These are phyloP conservation scores for Leptinotarsa defecta DNA, from an alignment of 1,140 invertebrate species.

Conservation along the genomic window DNA sequence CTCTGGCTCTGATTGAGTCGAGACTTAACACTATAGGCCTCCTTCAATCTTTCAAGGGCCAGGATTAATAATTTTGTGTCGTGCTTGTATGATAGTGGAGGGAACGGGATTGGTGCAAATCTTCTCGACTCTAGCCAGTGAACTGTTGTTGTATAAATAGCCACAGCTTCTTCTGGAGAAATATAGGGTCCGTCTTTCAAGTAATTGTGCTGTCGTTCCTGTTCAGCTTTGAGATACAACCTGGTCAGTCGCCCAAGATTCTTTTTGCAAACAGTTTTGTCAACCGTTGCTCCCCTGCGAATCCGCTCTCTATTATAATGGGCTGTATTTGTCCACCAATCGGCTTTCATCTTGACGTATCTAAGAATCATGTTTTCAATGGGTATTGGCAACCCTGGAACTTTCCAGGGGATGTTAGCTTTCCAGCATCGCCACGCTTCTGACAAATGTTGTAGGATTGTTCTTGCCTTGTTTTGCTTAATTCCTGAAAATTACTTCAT, in stretches of 20 bases:
- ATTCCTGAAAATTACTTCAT: slow-evolving; percentile 65
- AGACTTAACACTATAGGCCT: slow-evolving; percentile 99
- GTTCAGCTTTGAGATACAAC: slow-evolving; percentile 97
- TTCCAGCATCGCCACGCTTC: slow-evolving; percentile 99
- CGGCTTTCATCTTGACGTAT: slow-evolving; percentile 99
- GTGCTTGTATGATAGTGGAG: slow-evolving; percentile 98
- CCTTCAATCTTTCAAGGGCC: slow-evolving; percentile 95
- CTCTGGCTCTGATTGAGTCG: slow-evolving; percentile 97
- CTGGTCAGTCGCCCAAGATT: slow-evolving; percentile 96
- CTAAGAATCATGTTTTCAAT: slow-evolving; percentile 99
- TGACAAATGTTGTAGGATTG: slow-evolving; percentile 97
- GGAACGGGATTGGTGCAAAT: slow-evolving; percentile 99
- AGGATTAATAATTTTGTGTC: slow-evolving; percentile 98
- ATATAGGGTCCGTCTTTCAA: slow-evolving; percentile 99
- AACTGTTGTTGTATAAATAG: slow-evolving; percentile 99
- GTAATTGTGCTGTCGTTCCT: slow-evolving; percentile 99
- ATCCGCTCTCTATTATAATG: slow-evolving; percentile 99
- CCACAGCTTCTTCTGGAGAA: slow-evolving; percentile 98
- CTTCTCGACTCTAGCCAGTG: slow-evolving; percentile 98
- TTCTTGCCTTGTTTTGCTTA: slow-evolving; percentile 99
- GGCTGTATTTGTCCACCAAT: slow-evolving; percentile 99
- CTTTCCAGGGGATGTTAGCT: slow-evolving; percentile 99
- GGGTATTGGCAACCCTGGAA: slow-evolving; percentile 96
- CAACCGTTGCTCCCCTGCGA: slow-evolving; percentile 90
- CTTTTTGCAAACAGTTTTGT: slow-evolving; percentile 99